Percentiles rank a stretch among this genome's conserved stretches.
These are phyloP conservation scores for Drosophila pallidifrons DNA, from an alignment of 1,140 invertebrate genomes.

Conservation along the genomic window DNA sequence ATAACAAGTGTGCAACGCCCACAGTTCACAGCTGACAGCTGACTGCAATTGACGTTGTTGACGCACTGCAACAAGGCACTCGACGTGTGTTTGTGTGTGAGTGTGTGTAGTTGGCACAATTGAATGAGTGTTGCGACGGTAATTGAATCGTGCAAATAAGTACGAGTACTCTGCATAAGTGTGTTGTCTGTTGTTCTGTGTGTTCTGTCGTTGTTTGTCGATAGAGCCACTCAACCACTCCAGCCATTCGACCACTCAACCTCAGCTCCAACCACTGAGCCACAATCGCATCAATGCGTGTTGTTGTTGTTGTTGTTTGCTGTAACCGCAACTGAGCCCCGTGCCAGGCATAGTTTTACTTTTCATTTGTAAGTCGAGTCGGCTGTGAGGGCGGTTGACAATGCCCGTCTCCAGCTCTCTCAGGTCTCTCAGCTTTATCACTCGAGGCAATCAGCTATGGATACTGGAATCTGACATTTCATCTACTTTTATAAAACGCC, in stretches of 20 bases:
- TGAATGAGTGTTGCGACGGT: conserved; percentile 8
- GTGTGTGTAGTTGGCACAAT: background rate
- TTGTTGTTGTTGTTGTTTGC: background rate
- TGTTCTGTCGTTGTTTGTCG: conserved; percentile 7
- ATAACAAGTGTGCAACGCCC: background rate
- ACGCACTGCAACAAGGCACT: conserved; percentile 24
- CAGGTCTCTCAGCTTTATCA: background rate
- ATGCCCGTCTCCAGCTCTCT: background rate
- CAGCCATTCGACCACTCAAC: background rate
- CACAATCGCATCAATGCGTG: conserved; percentile 9
- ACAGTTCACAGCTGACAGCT: background rate
- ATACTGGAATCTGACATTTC: background rate
- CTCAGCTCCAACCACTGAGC: conserved; percentile 7
- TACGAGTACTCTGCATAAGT: background rate
- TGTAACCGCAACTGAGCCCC: conserved; percentile 23
- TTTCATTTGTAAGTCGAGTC: conserved; percentile 58
- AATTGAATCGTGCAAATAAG: conserved; percentile 8
- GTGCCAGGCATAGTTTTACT: conserved; percentile 55
- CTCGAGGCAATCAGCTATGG: conserved; percentile 12
- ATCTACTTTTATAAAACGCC: conserved; percentile 10
- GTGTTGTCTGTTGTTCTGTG: background rate
- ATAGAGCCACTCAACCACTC: conserved; percentile 19
- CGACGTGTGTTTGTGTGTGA: background rate
- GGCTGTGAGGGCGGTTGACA: background rate
- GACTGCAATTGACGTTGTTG: conserved; percentile 28